Evolutionary conservation across 37 sponge, comb jelly and placozoan species (phyloP).

Genomic region (Spongilla lacustris): DNA sequence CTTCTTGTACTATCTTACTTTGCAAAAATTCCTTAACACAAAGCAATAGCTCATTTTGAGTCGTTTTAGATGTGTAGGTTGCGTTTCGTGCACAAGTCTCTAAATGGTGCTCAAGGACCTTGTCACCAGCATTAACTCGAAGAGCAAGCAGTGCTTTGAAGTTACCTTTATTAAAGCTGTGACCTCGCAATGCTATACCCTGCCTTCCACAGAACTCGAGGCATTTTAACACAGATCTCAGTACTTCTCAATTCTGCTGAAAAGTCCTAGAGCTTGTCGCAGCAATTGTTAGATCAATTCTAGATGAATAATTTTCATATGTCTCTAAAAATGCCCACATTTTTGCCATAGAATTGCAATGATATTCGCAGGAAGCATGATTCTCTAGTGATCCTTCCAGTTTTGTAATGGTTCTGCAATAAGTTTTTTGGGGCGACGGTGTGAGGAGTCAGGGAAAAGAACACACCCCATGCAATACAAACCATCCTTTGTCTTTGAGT

Average conservation of each 20-base stretch:
- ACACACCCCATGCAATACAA: background rate
- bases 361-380: background rate
- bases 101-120: slow-evolving; percentile 32
- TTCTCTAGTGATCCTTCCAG: slow-evolving; percentile 1
- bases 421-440: background rate
- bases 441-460: background rate
- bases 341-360: slow-evolving; percentile 1
- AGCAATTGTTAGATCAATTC: background rate
- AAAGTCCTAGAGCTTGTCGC: background rate
- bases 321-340: background rate
- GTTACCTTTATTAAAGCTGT: slow-evolving; percentile 43
- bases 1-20: background rate
- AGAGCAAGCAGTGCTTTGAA: slow-evolving; percentile 41
- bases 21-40: background rate
- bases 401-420: background rate
- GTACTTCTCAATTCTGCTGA: slow-evolving; percentile 8
- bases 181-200: slow-evolving; percentile 52
- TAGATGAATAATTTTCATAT: background rate
- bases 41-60: slow-evolving; percentile 37
- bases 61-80: slow-evolving; percentile 13
- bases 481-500: background rate
- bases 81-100: slow-evolving; percentile 34
- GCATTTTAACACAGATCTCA: slow-evolving; percentile 30
- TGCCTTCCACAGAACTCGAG: slow-evolving; percentile 45
- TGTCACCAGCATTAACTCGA: slow-evolving; percentile 33